Evolutionary conservation across 2,888 invertebrate genomes (phyloP).

Genomic region (Eutolmus rufibarbis): DNA sequence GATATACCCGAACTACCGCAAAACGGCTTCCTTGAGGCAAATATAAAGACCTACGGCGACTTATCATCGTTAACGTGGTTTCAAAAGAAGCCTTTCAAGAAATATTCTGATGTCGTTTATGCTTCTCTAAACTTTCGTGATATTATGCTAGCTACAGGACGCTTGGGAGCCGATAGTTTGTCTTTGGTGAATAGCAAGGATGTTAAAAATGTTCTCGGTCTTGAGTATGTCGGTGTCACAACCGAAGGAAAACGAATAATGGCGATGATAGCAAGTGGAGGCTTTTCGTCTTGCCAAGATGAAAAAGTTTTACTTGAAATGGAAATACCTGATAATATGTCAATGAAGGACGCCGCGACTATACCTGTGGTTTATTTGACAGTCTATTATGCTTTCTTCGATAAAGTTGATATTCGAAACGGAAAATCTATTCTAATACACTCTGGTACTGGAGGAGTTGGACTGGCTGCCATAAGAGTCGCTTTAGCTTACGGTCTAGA

Average conservation of each 20-base stretch:
- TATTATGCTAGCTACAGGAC: constrained; percentile 92
- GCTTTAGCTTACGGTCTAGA: constrained; percentile 71
- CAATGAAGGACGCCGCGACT: constrained; percentile 76
- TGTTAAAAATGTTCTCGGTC: constrained; percentile 73
- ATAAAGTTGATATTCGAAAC: constrained; percentile 55
- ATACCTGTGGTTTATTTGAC: constrained; percentile 82
- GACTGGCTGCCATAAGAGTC: constrained; percentile 79
- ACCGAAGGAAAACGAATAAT: constrained; percentile 69
- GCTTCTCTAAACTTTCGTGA: constrained; percentile 92
- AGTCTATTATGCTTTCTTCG: constrained; percentile 66
- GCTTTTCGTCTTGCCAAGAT: constrained; percentile 67
- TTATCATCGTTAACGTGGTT: constrained; percentile 86
- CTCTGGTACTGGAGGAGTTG: constrained; percentile 75
- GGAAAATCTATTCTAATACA: constrained; percentile 65
- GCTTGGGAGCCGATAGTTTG: constrained; percentile 80
- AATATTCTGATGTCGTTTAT: constrained; percentile 66
- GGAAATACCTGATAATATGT: constrained; percentile 77
- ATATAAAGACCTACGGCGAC: constrained; percentile 82
- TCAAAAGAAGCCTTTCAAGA: constrained; percentile 68
- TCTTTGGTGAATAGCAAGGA: constrained; percentile 63
- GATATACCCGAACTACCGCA: constrained; percentile 61
- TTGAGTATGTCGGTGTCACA: constrained; percentile 72
- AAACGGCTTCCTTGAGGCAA: constrained; percentile 77
- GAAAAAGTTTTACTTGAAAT: constrained; percentile 62
- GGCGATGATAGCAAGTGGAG: constrained; percentile 67